These are phyloP conservation scores for Ectemnius continuus DNA, from an alignment of 2,888 invertebrate genomes.

Conservation along the genomic window DNA sequence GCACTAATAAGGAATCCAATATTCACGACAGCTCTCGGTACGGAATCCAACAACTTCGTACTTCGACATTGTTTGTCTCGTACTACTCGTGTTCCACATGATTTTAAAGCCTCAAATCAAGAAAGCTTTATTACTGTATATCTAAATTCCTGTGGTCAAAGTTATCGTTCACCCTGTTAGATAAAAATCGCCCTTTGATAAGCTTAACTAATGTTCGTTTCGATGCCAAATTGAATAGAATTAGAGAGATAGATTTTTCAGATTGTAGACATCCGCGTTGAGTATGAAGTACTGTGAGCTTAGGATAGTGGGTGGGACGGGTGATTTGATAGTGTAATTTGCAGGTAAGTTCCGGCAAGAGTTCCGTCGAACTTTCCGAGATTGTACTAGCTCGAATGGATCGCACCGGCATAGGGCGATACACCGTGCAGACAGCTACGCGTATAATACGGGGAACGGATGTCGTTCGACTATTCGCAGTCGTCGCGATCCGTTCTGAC, in stretches of 20 bases:
- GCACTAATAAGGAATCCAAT: no score
- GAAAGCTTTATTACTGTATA: no score
- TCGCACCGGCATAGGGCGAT: constrained; percentile 30
- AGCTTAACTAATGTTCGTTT: background rate
- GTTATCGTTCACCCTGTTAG: no score
- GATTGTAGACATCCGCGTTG: no score
- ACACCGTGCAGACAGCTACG: constrained; percentile 43
- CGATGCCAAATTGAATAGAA: background rate
- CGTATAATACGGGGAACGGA: constrained; percentile 44
- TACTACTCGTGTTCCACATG: no score
- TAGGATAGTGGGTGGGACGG: background rate
- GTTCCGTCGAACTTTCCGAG: constrained; percentile 85
- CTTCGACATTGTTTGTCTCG: no score
- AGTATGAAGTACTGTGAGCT: no score
- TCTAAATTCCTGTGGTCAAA: no score
- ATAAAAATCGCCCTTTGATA: background rate
- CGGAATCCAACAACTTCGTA: no score
- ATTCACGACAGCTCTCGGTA: no score
- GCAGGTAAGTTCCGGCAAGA: constrained; percentile 87
- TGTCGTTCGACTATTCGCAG: constrained; percentile 47
- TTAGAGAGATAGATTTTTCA: no score
- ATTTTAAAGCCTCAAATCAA: no score
- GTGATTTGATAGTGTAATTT: constrained; percentile 66
- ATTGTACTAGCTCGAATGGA: constrained; percentile 75
- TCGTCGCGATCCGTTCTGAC: constrained; percentile 53